phyloP scores from a whole-genome alignment of 2,888 invertebrate species.

The Euphydryas editha region DNA sequence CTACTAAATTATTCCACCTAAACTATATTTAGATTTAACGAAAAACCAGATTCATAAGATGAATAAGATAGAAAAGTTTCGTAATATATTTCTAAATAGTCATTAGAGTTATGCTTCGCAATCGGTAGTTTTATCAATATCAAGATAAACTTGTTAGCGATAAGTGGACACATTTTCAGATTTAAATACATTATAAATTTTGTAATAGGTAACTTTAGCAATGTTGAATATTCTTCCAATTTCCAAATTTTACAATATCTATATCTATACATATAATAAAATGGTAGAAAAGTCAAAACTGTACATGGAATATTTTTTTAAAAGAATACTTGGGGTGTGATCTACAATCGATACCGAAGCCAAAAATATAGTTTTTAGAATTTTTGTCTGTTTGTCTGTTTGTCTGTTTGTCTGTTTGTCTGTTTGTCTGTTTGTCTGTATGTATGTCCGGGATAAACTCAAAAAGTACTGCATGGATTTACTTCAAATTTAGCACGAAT shows the following conservation, averaged over 20 bases:
- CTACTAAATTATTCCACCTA: constrained; percentile 28
- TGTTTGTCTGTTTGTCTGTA: too few relatives aligned
- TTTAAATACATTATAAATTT: not conserved
- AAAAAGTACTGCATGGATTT: too few relatives aligned
- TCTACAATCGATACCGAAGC: too few relatives aligned
- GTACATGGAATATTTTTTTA: too few relatives aligned
- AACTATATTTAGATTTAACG: constrained; percentile 32
- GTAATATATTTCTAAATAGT: not conserved
- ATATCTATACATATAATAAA: too few relatives aligned
- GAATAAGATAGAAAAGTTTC: constrained; percentile 16
- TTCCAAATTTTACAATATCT: not conserved
- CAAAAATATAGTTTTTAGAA: too few relatives aligned
- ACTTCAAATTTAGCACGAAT: too few relatives aligned
- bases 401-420: too few relatives aligned
- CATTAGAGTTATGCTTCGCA: constrained; percentile 4
- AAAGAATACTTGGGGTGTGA: too few relatives aligned
- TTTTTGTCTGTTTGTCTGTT: too few relatives aligned
- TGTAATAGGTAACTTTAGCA: not conserved
- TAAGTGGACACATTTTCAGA: constrained; percentile 4
- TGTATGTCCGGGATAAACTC: too few relatives aligned
- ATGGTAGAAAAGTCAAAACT: too few relatives aligned
- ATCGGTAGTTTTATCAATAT: not conserved
- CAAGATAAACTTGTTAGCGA: not conserved
- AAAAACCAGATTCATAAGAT: constrained; percentile 15
- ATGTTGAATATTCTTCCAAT: not conserved